Evolutionary conservation across 2,888 invertebrate genomes (phyloP).

Genomic region (Branchipolynoe longqiensis): DNA sequence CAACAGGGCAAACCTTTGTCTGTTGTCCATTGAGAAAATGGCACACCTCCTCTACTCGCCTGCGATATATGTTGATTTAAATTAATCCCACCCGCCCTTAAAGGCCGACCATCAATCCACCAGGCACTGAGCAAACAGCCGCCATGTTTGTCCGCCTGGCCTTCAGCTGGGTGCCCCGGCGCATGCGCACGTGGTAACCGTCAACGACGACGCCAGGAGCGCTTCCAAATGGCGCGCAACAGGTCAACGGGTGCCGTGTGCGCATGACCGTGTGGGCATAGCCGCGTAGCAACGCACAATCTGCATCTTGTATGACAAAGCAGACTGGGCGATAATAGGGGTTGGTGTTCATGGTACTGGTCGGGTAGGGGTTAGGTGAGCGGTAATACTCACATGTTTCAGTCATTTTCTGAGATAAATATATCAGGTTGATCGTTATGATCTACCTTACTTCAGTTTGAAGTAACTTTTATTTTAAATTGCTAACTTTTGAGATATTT

Average conservation of each 20-base stretch:
- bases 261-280: neutral
- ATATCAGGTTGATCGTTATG: no score
- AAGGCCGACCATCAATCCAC: neutral
- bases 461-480: no score
- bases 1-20: no score
- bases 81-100: conserved; percentile 15
- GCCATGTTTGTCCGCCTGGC: conserved; percentile 44
- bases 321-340: conserved; percentile 6
- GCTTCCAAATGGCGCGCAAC: conserved; percentile 20
- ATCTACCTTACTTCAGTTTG: no score
- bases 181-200: conserved; percentile 22
- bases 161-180: conserved; percentile 40
- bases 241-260: neutral
- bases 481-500: no score
- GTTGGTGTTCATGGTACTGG: neutral
- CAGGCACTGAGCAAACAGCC: conserved; percentile 26
- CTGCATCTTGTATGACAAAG: conserved; percentile 8
- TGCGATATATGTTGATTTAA: conserved; percentile 27
- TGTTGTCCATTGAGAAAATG: no score
- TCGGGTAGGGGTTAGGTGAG: no score
- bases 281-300: no score
- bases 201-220: neutral
- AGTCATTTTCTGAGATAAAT: no score
- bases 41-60: no score
- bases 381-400: no score